Evolutionary conservation across 2,888 invertebrate genomes (phyloP).

Genomic region (Eueremaeus valkanovi): DNA sequence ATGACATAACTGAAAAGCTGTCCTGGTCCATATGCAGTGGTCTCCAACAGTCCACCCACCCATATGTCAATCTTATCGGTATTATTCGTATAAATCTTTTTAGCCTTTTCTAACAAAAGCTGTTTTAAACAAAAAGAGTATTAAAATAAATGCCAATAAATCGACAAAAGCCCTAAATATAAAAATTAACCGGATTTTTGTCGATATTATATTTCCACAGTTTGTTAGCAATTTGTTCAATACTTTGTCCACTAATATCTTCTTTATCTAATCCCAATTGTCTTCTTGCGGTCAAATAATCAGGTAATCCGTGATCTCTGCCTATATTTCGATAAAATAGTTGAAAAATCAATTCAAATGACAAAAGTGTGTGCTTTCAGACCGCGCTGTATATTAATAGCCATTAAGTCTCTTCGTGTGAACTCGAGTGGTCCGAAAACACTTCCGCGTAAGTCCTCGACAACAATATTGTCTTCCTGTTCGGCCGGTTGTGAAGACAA

Average conservation of each 20-base stretch:
- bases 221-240: not conserved
- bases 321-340: too few relatives aligned
- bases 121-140: not conserved
- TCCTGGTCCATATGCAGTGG: conserved; percentile 55
- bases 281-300: conserved; percentile 60
- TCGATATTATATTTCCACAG: not conserved
- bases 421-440: conserved; percentile 61
- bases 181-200: not conserved
- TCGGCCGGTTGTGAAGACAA: conserved; percentile 59
- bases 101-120: not conserved
- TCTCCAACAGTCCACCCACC: conserved; percentile 60
- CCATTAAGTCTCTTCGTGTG: conserved; percentile 60
- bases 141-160: not conserved
- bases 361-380: not conserved
- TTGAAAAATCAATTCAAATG: not conserved
- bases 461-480: conserved; percentile 59
- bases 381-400: conserved; percentile 59
- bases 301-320: conserved; percentile 60
- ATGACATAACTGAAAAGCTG: conserved; percentile 58
- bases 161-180: not conserved
- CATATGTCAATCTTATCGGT: conserved; percentile 57
- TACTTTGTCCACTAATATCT: not conserved
- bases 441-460: conserved; percentile 59
- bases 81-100: not conserved
- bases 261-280: conserved; percentile 54